These are phyloP conservation scores for Oopsacas minuta DNA, from an alignment of 37 sponge, comb jelly and placozoan genomes.

Conservation along the genomic window DNA sequence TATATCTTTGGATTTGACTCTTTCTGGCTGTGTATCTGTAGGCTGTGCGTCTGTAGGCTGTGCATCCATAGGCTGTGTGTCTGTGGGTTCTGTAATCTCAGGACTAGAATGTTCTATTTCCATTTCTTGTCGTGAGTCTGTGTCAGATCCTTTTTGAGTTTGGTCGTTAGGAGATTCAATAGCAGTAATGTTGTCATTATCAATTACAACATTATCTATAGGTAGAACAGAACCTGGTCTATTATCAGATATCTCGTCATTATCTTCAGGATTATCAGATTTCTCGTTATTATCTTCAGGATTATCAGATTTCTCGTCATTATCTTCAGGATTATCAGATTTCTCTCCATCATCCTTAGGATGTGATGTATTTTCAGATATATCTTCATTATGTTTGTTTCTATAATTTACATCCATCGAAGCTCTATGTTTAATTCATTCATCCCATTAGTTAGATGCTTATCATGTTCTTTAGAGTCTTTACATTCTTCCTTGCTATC, in stretches of 20 bases:
- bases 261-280: background rate
- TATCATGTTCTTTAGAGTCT: background rate
- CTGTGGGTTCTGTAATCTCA: background rate
- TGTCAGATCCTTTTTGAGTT: background rate
- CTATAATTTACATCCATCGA: too few relatives aligned
- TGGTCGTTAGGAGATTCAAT: background rate
- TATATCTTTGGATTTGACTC: background rate
- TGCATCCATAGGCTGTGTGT: too few relatives aligned
- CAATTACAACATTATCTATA: background rate
- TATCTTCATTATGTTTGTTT: too few relatives aligned
- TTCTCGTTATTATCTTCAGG: background rate
- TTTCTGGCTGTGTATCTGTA: background rate
- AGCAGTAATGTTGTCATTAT: background rate
- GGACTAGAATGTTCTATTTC: background rate
- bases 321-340: background rate
- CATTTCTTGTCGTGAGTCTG: background rate
- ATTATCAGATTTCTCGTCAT: background rate
- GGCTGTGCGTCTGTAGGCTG: background rate
- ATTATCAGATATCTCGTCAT: background rate
- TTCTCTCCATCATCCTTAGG: background rate
- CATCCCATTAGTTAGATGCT: background rate
- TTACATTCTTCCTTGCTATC: background rate
- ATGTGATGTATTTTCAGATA: too few relatives aligned
- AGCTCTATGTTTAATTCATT: background rate
- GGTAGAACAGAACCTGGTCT: background rate